These are phyloP conservation scores for Galemys pyrenaicus DNA, from an alignment of 2,113 vertebrate genomes.

Conservation along the genomic window DNA sequence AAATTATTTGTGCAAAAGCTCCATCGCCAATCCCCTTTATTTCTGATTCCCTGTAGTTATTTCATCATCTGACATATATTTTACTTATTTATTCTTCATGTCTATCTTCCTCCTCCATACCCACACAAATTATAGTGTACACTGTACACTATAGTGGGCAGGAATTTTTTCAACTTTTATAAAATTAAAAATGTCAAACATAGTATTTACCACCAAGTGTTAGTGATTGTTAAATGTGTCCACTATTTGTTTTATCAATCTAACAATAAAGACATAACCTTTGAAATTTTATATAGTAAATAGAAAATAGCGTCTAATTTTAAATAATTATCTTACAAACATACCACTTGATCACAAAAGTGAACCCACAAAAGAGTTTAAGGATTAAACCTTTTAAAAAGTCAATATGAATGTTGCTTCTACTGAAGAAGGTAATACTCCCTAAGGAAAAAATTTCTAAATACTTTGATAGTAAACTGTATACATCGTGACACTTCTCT, in stretches of 20 bases:
- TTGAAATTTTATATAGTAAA: background rate
- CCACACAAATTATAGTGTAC: background rate
- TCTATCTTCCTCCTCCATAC: background rate
- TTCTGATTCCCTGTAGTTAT: background rate
- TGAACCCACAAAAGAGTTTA: background rate
- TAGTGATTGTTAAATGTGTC: background rate
- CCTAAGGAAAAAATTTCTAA: background rate
- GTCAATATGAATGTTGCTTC: background rate
- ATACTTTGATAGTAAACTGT: background rate
- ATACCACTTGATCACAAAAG: background rate
- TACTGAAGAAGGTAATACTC: background rate
- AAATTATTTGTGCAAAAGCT: constrained; percentile 29
- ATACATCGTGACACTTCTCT: background rate
- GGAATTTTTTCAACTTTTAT: background rate
- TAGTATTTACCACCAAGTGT: background rate
- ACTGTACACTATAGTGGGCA: background rate
- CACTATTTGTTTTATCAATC: background rate
- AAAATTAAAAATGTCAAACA: background rate
- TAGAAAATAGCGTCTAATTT: background rate
- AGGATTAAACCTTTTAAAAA: background rate
- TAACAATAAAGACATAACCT: background rate
- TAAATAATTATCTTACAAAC: background rate
- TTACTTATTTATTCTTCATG: background rate
- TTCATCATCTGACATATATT: background rate
- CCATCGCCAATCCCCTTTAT: background rate